Conservation (phyloP, 2,797 vertebrate species). For the Acropternis orthonyx region DNA sequence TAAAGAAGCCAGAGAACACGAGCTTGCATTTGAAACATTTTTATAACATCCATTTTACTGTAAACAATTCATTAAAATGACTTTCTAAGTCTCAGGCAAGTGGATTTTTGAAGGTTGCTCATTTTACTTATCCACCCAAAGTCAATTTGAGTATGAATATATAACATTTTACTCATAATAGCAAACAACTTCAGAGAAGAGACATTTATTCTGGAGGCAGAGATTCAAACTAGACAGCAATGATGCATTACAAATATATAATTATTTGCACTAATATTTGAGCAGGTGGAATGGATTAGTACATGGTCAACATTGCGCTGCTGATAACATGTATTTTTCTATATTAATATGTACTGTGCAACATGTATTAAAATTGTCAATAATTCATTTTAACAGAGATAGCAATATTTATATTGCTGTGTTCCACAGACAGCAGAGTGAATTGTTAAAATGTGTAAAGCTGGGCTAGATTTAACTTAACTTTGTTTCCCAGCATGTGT, state of each 20-base stretch:
- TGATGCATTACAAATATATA: conserved; percentile 85
- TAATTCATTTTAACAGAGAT: conserved; percentile 81
- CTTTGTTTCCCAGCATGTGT: conserved; percentile 60
- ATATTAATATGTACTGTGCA: conserved; percentile 84
- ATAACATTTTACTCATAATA: conserved; percentile 71
- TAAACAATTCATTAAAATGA: conserved; percentile 72
- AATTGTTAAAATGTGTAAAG: conserved; percentile 60
- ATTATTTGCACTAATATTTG: conserved; percentile 91
- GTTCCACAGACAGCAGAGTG: conserved; percentile 72
- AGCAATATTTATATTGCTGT: conserved; percentile 79
- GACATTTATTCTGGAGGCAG: conserved; percentile 76
- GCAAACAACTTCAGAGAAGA: conserved; percentile 76
- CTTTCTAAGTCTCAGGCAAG: conserved; percentile 67
- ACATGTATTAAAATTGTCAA: conserved; percentile 83
- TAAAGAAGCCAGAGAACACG: not conserved
- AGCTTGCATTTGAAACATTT: conserved; percentile 25
- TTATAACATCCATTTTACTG: conserved; percentile 20
- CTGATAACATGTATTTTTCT: conserved; percentile 92
- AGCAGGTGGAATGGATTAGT: conserved; percentile 99
- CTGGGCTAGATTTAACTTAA: conserved; percentile 65
- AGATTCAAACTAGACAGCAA: conserved; percentile 75
- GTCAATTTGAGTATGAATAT: conserved; percentile 79
- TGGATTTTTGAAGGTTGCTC: conserved; percentile 72
- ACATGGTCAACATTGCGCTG: conserved; percentile 90
- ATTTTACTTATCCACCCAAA: conserved; percentile 72